phyloP scores from a whole-genome alignment of 2,888 invertebrate genomes.

The Platycheirus albimanus region DNA sequence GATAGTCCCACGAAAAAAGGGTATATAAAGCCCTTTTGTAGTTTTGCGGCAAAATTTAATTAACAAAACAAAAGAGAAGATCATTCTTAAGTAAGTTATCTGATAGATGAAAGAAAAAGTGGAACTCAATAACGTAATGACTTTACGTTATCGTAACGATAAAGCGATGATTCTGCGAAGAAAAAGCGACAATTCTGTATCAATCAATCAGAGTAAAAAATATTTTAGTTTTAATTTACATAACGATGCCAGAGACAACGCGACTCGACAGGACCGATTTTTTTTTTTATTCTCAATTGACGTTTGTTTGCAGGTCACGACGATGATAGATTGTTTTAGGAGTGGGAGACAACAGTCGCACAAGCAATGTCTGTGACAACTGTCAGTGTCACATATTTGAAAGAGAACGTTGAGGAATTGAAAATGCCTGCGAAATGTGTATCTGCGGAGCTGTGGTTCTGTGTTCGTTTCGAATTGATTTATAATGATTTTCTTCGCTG shows the following conservation, averaged over 20 bases:
- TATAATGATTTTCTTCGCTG: constrained; percentile 43
- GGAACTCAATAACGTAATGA: not conserved
- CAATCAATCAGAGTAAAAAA: constrained; percentile 60
- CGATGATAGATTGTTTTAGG: constrained; percentile 53
- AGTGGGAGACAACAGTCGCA: constrained; percentile 53
- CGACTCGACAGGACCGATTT: constrained; percentile 25
- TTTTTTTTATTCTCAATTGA: constrained; percentile 24
- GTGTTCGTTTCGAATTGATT: constrained; percentile 29
- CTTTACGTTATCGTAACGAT: too few species aligned
- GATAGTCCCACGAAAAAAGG: constrained; percentile 22
- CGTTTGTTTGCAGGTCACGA: constrained; percentile 68
- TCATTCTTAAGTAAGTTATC: not conserved
- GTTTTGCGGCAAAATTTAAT: constrained; percentile 60
- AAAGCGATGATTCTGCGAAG: not conserved
- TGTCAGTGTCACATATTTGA: constrained; percentile 41
- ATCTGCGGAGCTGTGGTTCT: constrained; percentile 3
- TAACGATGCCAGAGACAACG: constrained; percentile 53
- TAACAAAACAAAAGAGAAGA: constrained; percentile 60
- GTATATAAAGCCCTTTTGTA: constrained; percentile 19
- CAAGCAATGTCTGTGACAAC: constrained; percentile 20
- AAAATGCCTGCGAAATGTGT: constrained; percentile 11
- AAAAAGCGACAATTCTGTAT: constrained; percentile 50
- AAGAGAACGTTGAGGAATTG: constrained; percentile 36
- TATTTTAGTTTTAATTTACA: constrained; percentile 63
- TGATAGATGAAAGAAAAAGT: not conserved